phyloP scores from a whole-genome alignment of 2,113 vertebrate genomes.

The Corapipo altera region DNA sequence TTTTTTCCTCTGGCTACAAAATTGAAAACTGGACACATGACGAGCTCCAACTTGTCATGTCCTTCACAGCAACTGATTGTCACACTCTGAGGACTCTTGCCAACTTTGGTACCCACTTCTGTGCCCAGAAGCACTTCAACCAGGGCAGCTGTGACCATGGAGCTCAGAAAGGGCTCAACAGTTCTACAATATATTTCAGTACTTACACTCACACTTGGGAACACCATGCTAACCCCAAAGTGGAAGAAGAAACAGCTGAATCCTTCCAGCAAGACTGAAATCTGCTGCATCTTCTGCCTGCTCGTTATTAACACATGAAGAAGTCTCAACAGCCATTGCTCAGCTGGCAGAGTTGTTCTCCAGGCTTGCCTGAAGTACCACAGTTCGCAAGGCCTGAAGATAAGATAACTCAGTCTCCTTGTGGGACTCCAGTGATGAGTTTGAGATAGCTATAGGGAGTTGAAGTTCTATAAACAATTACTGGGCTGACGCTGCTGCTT shows the following conservation, averaged over 20 bases:
- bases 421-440: not conserved
- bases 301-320: not conserved
- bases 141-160: not conserved
- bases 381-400: not conserved
- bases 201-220: not conserved
- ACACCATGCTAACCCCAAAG: not conserved
- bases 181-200: not conserved
- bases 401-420: not conserved
- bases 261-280: not conserved
- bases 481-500: not conserved
- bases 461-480: not conserved
- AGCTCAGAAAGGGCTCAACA: not conserved
- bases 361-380: not conserved
- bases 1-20: not conserved
- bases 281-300: not conserved
- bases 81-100: not conserved
- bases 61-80: not conserved
- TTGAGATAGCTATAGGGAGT: not conserved
- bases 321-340: not conserved
- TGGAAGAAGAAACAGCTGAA: not conserved
- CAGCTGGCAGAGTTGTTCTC: not conserved
- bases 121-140: not conserved
- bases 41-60: not conserved
- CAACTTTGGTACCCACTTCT: not conserved
- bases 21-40: not conserved